phyloP scores from a whole-genome alignment of 2,797 vertebrate species.

The Aeoliscus strigatus region DNA sequence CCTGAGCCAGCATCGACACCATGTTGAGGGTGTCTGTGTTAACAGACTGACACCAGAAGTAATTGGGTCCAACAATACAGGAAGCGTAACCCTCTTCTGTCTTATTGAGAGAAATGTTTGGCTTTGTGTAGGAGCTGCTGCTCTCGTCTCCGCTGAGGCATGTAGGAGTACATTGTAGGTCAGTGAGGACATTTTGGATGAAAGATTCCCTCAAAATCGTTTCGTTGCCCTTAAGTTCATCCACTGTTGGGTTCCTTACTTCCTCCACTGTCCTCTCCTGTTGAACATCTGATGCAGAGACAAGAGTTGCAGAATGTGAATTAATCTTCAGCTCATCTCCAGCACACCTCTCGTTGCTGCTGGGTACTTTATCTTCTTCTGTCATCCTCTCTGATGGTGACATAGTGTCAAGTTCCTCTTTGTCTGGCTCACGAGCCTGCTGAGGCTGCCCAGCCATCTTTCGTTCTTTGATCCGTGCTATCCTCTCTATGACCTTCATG shows the following conservation, averaged over 20 bases:
- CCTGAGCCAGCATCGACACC: conserved; percentile 69
- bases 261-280: conserved; percentile 1
- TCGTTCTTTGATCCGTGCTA: conserved; percentile 27
- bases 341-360: not conserved
- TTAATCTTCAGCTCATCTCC: not conserved
- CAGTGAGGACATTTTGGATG: conserved; percentile 17
- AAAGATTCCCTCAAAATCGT: conserved; percentile 58
- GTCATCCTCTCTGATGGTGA: not conserved
- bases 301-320: not conserved
- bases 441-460: not conserved
- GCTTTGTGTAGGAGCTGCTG: conserved; percentile 41
- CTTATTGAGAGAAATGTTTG: conserved; percentile 49
- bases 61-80: conserved; percentile 75
- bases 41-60: conserved; percentile 84
- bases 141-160: conserved; percentile 6
- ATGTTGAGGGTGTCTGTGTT: conserved; percentile 64
- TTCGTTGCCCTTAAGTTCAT: conserved; percentile 64
- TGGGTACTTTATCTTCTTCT: conserved; percentile 7
- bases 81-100: conserved; percentile 71
- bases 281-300: not conserved
- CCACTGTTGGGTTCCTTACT: conserved; percentile 42
- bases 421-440: not conserved
- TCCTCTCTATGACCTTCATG: conserved; percentile 67
- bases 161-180: conserved; percentile 10
- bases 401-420: not conserved